Evolutionary conservation across 2,797 vertebrate genomes (phyloP), one percentile per base, ranked within the genome.

Genomic region (Sebastes itinus): DNA sequence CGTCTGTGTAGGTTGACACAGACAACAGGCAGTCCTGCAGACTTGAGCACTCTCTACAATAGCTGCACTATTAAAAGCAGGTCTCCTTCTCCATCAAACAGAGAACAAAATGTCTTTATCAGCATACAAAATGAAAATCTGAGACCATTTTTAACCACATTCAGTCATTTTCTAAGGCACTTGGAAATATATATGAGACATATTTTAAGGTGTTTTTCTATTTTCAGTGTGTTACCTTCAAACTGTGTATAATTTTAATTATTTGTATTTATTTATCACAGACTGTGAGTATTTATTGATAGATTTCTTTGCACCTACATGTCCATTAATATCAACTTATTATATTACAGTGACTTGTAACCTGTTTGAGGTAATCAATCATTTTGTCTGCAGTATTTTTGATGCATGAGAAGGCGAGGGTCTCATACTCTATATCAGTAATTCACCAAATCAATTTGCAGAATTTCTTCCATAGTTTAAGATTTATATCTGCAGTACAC

Each of bases 1-100:
- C 56, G 69, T 80, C 65, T 85, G 91, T 86, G 77, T 80, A 78
- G 72, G 82, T 83, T 76, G 72, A 88, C 77, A 78, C 76, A 88
- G 65, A 78, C 62, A 77, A 12, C 87, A 79, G 42, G 33, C 75
- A 63, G 46, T 73, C 64, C 78, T 80, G 42, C 74, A 73, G 80
- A 58, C 42, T 66, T 30, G 16, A 55, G 6, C 9, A 11, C 25
- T 35, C 32, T 61, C 80, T 28, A 32, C 38, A 56, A 33, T 7
- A 56, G 28, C 46, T 59, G n/a, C 16, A 22, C 32, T 65, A 38
- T 62, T 35, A 60, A 77, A 66, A 61, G 13, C 9, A n/a, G 6
- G 3, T 77, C 9, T 59, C 35, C 16, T 14, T 72, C 60, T 63
- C 5, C 22, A 6, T 66, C 8, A 20, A 71, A 28, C 61, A 22